A percentile compares a stretch with the other conserved stretches of the same genome.
Conservation (phyloP, 1,140 invertebrate genomes). For the Drosophila sucinea region DNA sequence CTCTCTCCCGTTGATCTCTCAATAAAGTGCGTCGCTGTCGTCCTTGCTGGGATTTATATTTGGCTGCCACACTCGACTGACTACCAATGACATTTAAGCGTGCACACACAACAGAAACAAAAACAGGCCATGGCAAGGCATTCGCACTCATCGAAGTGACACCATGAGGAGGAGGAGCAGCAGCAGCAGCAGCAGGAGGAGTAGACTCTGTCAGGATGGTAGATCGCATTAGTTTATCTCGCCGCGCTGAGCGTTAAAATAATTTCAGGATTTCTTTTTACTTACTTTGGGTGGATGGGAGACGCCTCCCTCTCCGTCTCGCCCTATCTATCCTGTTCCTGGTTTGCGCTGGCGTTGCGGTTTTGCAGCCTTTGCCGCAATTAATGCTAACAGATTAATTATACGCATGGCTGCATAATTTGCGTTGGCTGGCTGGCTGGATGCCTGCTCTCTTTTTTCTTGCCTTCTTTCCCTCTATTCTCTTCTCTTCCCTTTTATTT, state of each 20-base stretch:
- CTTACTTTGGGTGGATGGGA: background rate
- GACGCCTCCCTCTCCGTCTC: background rate
- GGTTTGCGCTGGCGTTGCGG: conserved; percentile 46
- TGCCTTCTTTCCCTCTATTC: conserved; percentile 17
- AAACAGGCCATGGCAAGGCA: conserved; percentile 4
- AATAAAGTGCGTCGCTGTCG: conserved; percentile 36
- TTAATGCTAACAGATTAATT: conserved; percentile 80
- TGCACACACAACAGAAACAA: conserved; percentile 4
- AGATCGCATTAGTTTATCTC: conserved; percentile 61
- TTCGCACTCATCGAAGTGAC: background rate
- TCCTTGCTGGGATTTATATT: conserved; percentile 57
- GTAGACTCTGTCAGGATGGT: conserved; percentile 14
- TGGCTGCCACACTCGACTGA: conserved; percentile 59
- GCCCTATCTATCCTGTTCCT: conserved; percentile 9
- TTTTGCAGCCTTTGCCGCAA: conserved; percentile 69
- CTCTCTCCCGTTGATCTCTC: conserved; percentile 31
- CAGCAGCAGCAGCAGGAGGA: background rate
- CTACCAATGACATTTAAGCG: conserved; percentile 63
- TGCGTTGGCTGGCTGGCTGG: conserved; percentile 20
- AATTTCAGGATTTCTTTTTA: conserved; percentile 55
- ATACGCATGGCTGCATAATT: conserved; percentile 74
- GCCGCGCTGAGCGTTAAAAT: conserved; percentile 58
- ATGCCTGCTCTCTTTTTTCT: background rate
- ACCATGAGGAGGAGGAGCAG: background rate
- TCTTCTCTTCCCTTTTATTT: background rate